Evolutionary conservation across 2,113 vertebrate species (phyloP).

Genomic region (Mystacornis crossleyi): DNA sequence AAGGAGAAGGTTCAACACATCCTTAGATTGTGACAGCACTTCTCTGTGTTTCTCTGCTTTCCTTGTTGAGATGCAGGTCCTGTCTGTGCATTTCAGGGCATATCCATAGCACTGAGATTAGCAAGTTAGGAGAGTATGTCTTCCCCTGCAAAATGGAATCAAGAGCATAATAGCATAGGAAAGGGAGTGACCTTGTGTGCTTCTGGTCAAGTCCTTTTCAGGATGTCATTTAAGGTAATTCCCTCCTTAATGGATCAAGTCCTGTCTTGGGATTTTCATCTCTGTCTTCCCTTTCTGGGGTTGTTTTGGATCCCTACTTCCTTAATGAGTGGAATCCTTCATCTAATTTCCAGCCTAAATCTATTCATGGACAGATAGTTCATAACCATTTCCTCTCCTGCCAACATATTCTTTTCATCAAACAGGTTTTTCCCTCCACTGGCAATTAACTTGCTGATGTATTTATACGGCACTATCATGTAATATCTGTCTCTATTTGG

Average conservation of each 20-base stretch:
- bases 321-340: neutral
- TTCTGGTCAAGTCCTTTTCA: neutral
- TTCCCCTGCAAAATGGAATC: neutral
- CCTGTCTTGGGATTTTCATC: neutral
- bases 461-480: neutral
- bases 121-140: neutral
- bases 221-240: neutral
- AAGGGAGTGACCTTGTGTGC: neutral
- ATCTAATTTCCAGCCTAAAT: neutral
- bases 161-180: neutral
- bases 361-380: neutral
- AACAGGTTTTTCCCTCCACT: neutral
- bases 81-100: neutral
- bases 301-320: neutral
- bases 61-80: neutral
- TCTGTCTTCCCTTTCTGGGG: neutral
- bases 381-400: conserved; percentile 3
- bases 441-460: neutral
- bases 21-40: neutral
- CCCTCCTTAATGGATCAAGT: neutral
- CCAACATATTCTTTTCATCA: neutral
- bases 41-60: neutral
- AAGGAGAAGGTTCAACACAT: neutral
- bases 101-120: neutral
- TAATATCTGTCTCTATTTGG: neutral